These are phyloP conservation scores for Oncorhynchus keta DNA, from an alignment of 2,113 vertebrate species.

Conservation along the genomic window DNA sequence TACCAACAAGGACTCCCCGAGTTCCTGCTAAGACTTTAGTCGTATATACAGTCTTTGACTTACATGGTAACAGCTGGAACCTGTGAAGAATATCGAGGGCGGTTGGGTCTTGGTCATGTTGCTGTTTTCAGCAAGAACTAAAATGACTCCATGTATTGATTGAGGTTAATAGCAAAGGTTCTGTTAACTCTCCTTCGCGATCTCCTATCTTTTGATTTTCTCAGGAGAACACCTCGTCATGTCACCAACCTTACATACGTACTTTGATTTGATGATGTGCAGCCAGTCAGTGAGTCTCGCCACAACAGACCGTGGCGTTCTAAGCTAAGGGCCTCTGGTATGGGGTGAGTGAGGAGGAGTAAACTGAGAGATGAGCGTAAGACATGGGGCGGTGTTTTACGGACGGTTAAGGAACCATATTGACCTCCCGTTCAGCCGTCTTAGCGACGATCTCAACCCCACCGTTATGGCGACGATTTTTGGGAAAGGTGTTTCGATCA, in stretches of 20 bases:
- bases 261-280: not conserved
- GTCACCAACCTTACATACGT: too few species aligned
- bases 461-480: conserved; percentile 21
- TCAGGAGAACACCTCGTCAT: not conserved
- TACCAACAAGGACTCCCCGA: not conserved
- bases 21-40: not conserved
- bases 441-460: not conserved
- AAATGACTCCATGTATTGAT: too few species aligned
- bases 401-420: conserved; percentile 31
- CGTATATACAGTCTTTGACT: not conserved
- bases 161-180: too few species aligned
- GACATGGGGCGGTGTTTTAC: conserved; percentile 8
- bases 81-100: too few species aligned
- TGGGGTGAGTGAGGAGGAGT: not conserved
- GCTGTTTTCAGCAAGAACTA: too few species aligned
- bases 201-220: not conserved
- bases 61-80: too few species aligned
- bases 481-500: conserved; percentile 51
- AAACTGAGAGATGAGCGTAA: not conserved
- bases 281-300: not conserved
- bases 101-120: too few species aligned
- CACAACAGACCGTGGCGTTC: not conserved
- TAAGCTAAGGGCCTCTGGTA: not conserved
- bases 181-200: not conserved
- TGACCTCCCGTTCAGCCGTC: conserved; percentile 34